Evolutionary conservation across 1,140 invertebrate genomes (phyloP), one percentile per base, ranked within the genome.

Genomic region (Nasonia giraulti): DNA sequence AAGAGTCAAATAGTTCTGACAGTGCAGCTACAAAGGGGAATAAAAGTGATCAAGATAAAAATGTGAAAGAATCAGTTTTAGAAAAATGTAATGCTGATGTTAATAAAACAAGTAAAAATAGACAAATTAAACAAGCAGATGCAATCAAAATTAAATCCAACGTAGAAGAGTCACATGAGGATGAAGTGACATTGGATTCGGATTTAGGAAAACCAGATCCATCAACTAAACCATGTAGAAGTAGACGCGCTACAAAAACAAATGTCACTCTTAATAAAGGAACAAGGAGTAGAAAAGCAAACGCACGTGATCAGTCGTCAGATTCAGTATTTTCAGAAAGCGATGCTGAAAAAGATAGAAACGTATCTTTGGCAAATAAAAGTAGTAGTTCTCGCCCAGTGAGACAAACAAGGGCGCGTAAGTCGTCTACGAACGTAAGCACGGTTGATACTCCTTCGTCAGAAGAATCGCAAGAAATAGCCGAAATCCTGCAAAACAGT

Each of bases 401-500:
- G 12, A 82, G 80, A 44, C 37, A 79, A 66, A 27, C 23, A 10
- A 44, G 80, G 69, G 82, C 82, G 74, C 75, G 50, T 33, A 7
- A 40, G 44, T 37, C 3, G 33, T 11, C 31, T n/a, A 47, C 17
- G 2, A 44, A 82, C 23, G 5, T 23, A 71, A 55, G 10, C 50
- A 12, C 27, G 50, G 27, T 27, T 27, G 47, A 55, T 4, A 33
- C 23, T 33, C 4, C 11, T 2, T 73, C 80, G 44, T 74, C 86
- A 37, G 66, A 84, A 68, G 87, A 87, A 74, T 89, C 88, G 0
- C 88, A 89, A 85, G 89, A 90, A 75, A 66, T 89, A 0, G 76
- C 83, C 20, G 83, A 83, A 74, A 87, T 87, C 2, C 85, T 87
- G 82, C 20, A 66, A 20, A 68, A 80, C 37, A 14, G 17, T 14